A percentile compares a stretch with the other conserved stretches of the same genome.
Conservation (phyloP, 2,797 vertebrate species). For the Distichodus sexfasciatus region DNA sequence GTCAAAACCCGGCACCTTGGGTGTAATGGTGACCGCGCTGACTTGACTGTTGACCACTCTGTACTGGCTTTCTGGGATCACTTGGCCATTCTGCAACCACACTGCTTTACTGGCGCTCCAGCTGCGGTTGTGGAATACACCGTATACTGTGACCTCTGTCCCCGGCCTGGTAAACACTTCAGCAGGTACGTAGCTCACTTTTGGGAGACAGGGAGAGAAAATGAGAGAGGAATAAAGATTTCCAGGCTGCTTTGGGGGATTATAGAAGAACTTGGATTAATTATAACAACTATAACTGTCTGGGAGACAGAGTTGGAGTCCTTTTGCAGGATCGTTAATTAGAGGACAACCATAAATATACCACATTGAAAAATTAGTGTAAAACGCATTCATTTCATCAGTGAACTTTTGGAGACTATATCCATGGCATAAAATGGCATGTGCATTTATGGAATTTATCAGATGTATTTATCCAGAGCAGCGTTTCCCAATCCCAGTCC, state of each 20-base stretch:
- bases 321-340: too few species aligned
- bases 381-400: too few species aligned
- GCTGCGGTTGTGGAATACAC: conserved; percentile 78
- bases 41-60: conserved; percentile 71
- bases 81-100: conserved; percentile 81
- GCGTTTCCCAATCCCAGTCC: too few species aligned
- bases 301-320: neutral
- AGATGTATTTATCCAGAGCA: too few species aligned
- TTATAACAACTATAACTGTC: too few species aligned
- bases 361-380: too few species aligned
- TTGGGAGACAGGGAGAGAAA: conserved; percentile 56
- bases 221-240: neutral
- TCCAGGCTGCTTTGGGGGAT: too few species aligned
- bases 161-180: conserved; percentile 75
- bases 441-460: too few species aligned
- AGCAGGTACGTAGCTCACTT: conserved; percentile 85
- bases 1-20: conserved; percentile 75
- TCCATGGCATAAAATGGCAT: too few species aligned
- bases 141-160: conserved; percentile 80
- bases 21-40: conserved; percentile 80
- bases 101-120: conserved; percentile 69
- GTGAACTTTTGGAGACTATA: too few species aligned
- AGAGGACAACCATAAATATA: too few species aligned
- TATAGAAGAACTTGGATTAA: neutral
- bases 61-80: conserved; percentile 79